These are phyloP conservation scores for Cheilinus undulatus DNA, from an alignment of 2,113 vertebrate species.

Conservation along the genomic window DNA sequence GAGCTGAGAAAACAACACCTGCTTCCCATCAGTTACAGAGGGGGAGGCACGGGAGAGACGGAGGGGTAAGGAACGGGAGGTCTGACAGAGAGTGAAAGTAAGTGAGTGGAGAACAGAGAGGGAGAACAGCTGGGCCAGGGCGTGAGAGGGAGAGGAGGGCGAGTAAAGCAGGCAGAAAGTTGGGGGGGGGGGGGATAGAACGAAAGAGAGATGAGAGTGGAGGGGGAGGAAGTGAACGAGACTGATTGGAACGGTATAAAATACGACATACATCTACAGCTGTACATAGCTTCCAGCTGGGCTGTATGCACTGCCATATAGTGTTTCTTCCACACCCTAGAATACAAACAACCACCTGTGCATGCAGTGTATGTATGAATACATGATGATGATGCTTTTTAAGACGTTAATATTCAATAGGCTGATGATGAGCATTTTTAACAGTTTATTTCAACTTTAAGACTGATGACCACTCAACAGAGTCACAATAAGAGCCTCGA, in stretches of 20 bases:
- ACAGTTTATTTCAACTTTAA: not conserved
- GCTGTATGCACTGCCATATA: not conserved
- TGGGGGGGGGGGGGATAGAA: not conserved
- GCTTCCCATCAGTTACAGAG: slow-evolving; percentile 49
- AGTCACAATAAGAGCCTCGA: no score
- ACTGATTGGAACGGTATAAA: slow-evolving; percentile 51
- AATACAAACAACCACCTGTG: slow-evolving; percentile 2
- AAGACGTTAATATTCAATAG: no score
- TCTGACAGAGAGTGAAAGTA: slow-evolving; percentile 4
- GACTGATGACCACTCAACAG: no score
- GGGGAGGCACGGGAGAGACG: not conserved
- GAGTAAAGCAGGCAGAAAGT: slow-evolving; percentile 1
- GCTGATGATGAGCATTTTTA: no score
- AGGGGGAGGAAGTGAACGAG: slow-evolving; percentile 8
- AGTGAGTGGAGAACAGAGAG: not conserved
- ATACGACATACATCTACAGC: slow-evolving; percentile 36
- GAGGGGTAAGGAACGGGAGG: slow-evolving; percentile 2
- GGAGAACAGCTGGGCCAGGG: slow-evolving; percentile 15
- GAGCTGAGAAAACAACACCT: slow-evolving; percentile 61
- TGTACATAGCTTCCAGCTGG: not conserved
- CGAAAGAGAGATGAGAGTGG: slow-evolving; percentile 9
- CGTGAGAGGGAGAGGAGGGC: not conserved
- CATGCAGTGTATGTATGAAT: no score
- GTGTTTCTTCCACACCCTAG: not conserved
- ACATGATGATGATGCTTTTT: no score